Evolutionary conservation across 2,888 invertebrate species (phyloP).

Genomic region (Caenorhabditis wallacei): DNA sequence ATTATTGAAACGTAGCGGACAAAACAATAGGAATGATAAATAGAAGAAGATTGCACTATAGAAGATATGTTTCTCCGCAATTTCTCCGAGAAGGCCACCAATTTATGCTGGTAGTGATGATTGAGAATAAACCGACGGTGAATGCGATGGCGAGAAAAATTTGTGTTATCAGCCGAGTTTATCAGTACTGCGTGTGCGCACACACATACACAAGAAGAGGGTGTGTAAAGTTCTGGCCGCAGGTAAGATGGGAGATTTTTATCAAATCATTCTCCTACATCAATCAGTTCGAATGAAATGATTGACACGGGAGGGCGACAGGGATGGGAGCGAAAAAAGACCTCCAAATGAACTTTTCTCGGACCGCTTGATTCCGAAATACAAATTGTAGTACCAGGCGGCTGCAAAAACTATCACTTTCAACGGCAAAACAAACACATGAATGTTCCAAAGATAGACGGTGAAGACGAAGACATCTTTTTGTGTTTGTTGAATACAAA

Average conservation of each 20-base stretch:
- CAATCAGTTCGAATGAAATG: conserved; percentile 41
- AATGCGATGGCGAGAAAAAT: background rate
- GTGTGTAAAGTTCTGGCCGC: conserved; percentile 54
- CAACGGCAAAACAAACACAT: conserved; percentile 18
- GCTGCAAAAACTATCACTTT: conserved; percentile 41
- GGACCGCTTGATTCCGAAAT: background rate
- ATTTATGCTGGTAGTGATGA: background rate
- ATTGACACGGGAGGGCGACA: conserved; percentile 9
- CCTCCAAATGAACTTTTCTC: conserved; percentile 21
- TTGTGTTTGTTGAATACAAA: conserved; percentile 21
- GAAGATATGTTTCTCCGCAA: background rate
- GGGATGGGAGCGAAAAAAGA: background rate
- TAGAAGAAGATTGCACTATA: too few relatives aligned
- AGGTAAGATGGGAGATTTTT: conserved; percentile 31
- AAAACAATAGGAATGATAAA: background rate
- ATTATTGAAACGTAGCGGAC: background rate
- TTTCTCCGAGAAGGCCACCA: conserved; percentile 5
- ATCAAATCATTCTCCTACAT: conserved; percentile 45
- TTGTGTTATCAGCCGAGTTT: conserved; percentile 52
- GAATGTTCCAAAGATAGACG: conserved; percentile 34
- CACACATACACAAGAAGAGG: conserved; percentile 1
- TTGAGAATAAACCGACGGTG: conserved; percentile 2
- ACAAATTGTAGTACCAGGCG: background rate
- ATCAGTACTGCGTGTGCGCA: conserved; percentile 42
- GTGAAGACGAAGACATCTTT: conserved; percentile 9